Percentiles rank a stretch among this genome's conserved stretches.
Evolutionary conservation across 1,140 invertebrate genomes (phyloP).

Genomic region (Lethrus apterus): DNA sequence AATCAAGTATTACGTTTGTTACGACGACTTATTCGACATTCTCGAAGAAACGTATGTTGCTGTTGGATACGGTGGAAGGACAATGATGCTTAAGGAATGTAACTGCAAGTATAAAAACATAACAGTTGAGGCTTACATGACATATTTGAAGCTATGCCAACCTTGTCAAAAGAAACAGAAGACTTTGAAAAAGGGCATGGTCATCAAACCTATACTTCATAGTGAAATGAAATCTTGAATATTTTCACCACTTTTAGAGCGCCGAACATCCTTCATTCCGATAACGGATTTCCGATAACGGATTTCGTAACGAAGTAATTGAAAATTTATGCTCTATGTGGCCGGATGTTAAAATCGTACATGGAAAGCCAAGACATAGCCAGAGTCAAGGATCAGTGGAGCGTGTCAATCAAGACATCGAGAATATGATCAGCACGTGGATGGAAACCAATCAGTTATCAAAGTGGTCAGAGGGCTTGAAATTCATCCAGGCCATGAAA

Average conservation of each 20-base stretch:
- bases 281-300: slow-evolving; percentile 39
- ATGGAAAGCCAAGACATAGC: slow-evolving; percentile 34
- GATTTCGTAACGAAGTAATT: slow-evolving; percentile 39
- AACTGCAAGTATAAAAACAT: slow-evolving; percentile 23
- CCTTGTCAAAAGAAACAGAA: slow-evolving; percentile 24
- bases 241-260: slow-evolving; percentile 39
- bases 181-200: slow-evolving; percentile 29
- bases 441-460: too few relatives aligned
- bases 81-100: slow-evolving; percentile 22
- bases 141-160: slow-evolving; percentile 26
- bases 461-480: too few relatives aligned
- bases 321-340: slow-evolving; percentile 31
- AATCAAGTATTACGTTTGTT: slow-evolving; percentile 25
- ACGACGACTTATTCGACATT: slow-evolving; percentile 27
- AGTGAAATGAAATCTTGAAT: slow-evolving; percentile 36
- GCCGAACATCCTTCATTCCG: slow-evolving; percentile 38
- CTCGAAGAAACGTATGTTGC: slow-evolving; percentile 23
- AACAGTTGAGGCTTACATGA: slow-evolving; percentile 23
- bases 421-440: slow-evolving; percentile 36
- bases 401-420: slow-evolving; percentile 36
- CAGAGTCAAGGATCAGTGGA: slow-evolving; percentile 31
- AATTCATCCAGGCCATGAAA: too few relatives aligned
- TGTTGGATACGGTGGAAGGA: slow-evolving; percentile 27
- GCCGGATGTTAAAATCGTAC: slow-evolving; percentile 34
- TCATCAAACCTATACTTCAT: slow-evolving; percentile 30